Evolutionary conservation across 1,140 invertebrate genomes (phyloP), one percentile per base, ranked within the genome.

Genomic region (Hycleus cichorii): DNA sequence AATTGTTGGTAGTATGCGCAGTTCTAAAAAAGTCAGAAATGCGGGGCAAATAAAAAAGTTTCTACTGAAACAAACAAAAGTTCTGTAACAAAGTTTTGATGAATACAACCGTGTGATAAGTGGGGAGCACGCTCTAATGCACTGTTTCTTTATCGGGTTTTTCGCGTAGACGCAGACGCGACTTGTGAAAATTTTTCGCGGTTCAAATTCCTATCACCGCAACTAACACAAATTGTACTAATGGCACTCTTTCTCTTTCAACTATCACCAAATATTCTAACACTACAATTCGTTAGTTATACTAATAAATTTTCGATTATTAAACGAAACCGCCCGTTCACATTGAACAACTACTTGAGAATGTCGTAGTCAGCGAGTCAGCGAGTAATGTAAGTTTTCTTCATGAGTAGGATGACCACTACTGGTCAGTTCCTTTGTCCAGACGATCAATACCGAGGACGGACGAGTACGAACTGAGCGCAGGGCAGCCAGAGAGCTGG

Each of bases 351-450:
- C 56, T 52, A 56, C 40, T 52, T 59, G 32, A 47, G 55, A 39
- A 55, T 57, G 65, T 39, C 32, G 32, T 32, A 32, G 32, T 32
- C 32, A 3, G 32, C 32, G 32, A 32, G 40, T 42, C 43, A 47
- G 46, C 56, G 50, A 59, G 58, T 60, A 55, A 46, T 56, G 59
- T 66, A 59, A 65, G 64, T 58, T 58, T 58, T 62, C 69, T 72
- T 71, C 69, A 69, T 72, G 66, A 61, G 62, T 62, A 52, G 58
- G 46, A 51, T 39, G 50, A 49, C 48, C 58, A 66, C 64, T 64
- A 68, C 53, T 73, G 70, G 69, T 72, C 71, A 72, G 67, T 72
- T 74, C 70, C 72, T 74, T 74, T 74, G 72, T 74, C 71, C 72
- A 56, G 64, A 47, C 60, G 71, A 74, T 74, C 72, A 71, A 74